These are phyloP conservation scores for Lamprologus tigripictilis DNA, from an alignment of 2,113 vertebrate genomes.

Conservation along the genomic window DNA sequence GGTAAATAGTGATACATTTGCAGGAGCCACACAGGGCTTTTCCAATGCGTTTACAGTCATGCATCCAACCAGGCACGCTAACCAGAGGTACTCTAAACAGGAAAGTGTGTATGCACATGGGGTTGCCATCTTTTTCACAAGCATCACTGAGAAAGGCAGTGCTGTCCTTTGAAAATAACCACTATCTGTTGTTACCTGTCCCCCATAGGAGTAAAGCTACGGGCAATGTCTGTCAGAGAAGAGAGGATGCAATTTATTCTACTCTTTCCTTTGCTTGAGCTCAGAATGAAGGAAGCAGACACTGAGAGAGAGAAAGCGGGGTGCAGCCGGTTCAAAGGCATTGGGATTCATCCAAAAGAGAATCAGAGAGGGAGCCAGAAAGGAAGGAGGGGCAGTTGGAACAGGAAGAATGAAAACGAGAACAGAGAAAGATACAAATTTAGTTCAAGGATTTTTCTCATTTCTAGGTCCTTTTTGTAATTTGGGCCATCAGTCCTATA, in stretches of 20 bases:
- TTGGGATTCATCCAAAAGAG: slow-evolving; percentile 13
- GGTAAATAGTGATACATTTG: slow-evolving; percentile 40
- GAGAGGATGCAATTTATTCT: slow-evolving; percentile 26
- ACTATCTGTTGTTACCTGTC: slow-evolving; percentile 23
- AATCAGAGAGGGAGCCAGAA: slow-evolving; percentile 1
- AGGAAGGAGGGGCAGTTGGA: neutral
- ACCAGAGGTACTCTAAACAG: neutral
- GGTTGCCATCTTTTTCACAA: neutral
- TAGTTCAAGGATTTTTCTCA: neutral
- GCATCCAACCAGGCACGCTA: neutral
- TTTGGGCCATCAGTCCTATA: neutral
- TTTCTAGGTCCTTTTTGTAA: neutral
- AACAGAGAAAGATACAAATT: neutral
- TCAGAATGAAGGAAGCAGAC: slow-evolving; percentile 21
- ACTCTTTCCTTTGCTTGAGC: neutral
- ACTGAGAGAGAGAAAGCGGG: slow-evolving; percentile 10
- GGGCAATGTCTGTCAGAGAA: slow-evolving; percentile 36
- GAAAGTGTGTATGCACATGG: neutral
- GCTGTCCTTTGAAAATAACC: slow-evolving; percentile 19
- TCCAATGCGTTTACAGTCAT: neutral
- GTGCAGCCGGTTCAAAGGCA: slow-evolving; percentile 29
- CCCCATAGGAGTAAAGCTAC: slow-evolving; percentile 10
- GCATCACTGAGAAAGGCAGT: neutral
- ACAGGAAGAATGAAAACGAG: slow-evolving; percentile 3
- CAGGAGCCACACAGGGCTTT: slow-evolving; percentile 4